Percentiles rank a stretch among this genome's conserved stretches.
Conservation (phyloP, 2,113 vertebrate species). For the Elgaria multicarinata region DNA sequence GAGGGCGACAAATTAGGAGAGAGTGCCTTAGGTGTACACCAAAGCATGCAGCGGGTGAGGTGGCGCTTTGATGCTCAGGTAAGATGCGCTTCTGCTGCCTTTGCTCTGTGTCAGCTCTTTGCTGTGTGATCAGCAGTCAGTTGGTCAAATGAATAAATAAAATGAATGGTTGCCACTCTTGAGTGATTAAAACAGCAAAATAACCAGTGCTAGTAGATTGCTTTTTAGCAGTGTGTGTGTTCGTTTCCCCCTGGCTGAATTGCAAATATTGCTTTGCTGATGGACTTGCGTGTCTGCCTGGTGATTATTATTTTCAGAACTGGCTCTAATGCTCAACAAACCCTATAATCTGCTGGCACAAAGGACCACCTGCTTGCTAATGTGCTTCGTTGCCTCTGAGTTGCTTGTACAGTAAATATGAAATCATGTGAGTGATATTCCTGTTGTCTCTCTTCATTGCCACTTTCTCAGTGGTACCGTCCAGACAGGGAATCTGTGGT, state of each 20-base stretch:
- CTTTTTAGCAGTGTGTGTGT: slow-evolving; percentile 13
- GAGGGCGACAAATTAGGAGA: too few species aligned
- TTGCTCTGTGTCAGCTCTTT: background rate
- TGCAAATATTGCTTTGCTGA: slow-evolving; percentile 23
- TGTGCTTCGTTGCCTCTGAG: background rate
- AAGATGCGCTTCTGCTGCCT: background rate
- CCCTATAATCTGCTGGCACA: slow-evolving; percentile 8
- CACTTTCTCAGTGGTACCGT: background rate
- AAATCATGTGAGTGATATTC: background rate
- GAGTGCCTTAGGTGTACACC: background rate
- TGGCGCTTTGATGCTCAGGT: background rate
- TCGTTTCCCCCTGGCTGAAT: slow-evolving; percentile 6
- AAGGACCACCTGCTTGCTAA: slow-evolving; percentile 1
- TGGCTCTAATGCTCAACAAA: slow-evolving; percentile 15
- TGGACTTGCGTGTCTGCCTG: background rate
- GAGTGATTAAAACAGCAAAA: background rate
- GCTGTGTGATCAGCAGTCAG: background rate
- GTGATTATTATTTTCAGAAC: slow-evolving; percentile 14
- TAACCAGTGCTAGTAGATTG: slow-evolving; percentile 10
- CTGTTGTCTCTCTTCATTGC: background rate
- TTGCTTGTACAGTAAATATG: background rate
- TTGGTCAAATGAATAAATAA: background rate
- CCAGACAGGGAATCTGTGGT: background rate
- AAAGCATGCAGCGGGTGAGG: background rate
- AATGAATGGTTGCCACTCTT: background rate